A percentile compares a stretch with the other conserved stretches of the same genome.
These are phyloP conservation scores for Helleia helle DNA, from an alignment of 2,888 invertebrate species.

Conservation along the genomic window DNA sequence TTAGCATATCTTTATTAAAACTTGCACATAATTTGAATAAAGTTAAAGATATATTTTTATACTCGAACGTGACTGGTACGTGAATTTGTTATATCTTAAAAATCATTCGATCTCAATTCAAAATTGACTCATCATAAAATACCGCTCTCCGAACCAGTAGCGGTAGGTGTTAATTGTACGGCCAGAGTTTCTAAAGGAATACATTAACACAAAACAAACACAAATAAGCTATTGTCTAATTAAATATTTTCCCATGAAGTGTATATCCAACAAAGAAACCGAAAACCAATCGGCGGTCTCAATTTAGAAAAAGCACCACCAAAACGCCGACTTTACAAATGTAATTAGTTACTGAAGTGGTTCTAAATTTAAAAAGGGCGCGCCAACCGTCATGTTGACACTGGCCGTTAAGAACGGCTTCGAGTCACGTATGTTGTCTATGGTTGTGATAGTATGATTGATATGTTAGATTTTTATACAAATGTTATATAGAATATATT, in stretches of 20 bases:
- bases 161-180: conserved; percentile 45
- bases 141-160: conserved; percentile 44
- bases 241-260: conserved; percentile 70
- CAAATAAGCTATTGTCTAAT: conserved; percentile 72
- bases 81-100: conserved; percentile 15
- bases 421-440: conserved; percentile 51
- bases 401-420: conserved; percentile 46
- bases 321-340: conserved; percentile 58
- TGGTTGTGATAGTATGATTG: conserved; percentile 54
- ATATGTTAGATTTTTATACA: conserved; percentile 33
- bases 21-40: too few species aligned
- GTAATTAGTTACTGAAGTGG: conserved; percentile 13
- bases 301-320: conserved; percentile 33
- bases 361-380: conserved; percentile 52
- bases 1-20: too few species aligned
- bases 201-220: conserved; percentile 72
- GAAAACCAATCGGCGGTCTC: conserved; percentile 38
- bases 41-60: too few species aligned
- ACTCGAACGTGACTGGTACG: background rate
- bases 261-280: conserved; percentile 49
- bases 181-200: conserved; percentile 27
- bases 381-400: conserved; percentile 53
- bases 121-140: conserved; percentile 63
- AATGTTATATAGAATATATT: too few species aligned
- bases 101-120: conserved; percentile 22